These are phyloP conservation scores for Phycodurus eques DNA, from an alignment of 2,113 vertebrate genomes.

Conservation along the genomic window DNA sequence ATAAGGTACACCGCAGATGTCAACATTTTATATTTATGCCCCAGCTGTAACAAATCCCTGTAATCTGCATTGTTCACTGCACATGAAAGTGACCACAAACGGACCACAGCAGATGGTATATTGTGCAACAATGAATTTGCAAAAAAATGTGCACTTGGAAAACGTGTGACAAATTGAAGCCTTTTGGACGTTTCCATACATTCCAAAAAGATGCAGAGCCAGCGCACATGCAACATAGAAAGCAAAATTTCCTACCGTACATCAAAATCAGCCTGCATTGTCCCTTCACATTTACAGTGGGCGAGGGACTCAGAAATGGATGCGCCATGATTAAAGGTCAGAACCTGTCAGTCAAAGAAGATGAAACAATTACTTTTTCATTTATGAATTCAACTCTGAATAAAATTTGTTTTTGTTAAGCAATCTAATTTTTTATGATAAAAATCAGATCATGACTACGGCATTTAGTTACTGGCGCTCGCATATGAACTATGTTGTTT, in stretches of 20 bases:
- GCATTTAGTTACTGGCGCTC: too few species aligned
- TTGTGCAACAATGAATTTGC: not conserved
- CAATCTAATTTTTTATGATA: too few species aligned
- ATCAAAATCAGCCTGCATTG: not conserved
- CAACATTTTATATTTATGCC: not conserved
- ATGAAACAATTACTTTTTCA: not conserved
- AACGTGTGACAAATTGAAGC: not conserved
- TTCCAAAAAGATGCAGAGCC: not conserved
- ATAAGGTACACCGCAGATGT: not conserved
- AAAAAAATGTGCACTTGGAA: not conserved
- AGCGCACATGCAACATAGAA: not conserved
- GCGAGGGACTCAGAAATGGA: not conserved
- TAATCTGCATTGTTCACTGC: constrained; percentile 3
- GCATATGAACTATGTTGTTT: too few species aligned
- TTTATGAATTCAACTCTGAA: not conserved
- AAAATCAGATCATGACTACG: too few species aligned
- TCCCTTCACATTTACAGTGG: not conserved
- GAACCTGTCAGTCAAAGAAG: too few species aligned
- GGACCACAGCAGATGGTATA: not conserved
- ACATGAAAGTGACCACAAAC: not conserved
- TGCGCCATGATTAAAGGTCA: not conserved
- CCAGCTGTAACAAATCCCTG: not conserved
- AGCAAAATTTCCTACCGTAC: not conserved
- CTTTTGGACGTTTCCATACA: not conserved
- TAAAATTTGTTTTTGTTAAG: too few species aligned